phyloP scores from a whole-genome alignment of 2,888 invertebrate species.

The Hypolimnas misippus region DNA sequence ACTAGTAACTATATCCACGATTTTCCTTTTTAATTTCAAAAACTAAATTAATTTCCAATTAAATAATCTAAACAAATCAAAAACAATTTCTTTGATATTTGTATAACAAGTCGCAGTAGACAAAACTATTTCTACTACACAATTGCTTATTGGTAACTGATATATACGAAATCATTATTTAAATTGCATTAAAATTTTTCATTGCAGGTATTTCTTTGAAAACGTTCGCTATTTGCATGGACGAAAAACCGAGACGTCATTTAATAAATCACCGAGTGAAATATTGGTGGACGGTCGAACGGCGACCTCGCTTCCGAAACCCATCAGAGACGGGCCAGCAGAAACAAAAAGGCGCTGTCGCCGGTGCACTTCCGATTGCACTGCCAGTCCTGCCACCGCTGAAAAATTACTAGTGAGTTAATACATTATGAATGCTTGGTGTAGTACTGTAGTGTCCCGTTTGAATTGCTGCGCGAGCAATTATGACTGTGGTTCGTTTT shows the following conservation, averaged over 20 bases:
- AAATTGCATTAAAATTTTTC: too few species aligned
- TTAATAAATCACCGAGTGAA: conserved; percentile 71
- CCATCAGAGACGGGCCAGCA: conserved; percentile 68
- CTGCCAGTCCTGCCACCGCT: conserved; percentile 61
- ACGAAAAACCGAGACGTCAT: conserved; percentile 51
- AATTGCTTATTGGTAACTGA: too few species aligned
- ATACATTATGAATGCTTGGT: conserved; percentile 61
- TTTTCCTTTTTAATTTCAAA: conserved; percentile 25
- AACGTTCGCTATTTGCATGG: conserved; percentile 31
- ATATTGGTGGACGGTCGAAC: conserved; percentile 73
- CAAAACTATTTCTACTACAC: too few species aligned
- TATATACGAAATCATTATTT: too few species aligned
- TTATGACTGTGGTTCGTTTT: not conserved
- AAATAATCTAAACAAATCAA: too few species aligned
- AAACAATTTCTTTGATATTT: too few species aligned
- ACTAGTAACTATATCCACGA: too few species aligned
- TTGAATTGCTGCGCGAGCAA: conserved; percentile 9
- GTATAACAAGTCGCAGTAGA: too few species aligned
- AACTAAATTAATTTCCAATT: too few species aligned
- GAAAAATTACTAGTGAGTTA: conserved; percentile 78
- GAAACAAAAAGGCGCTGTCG: conserved; percentile 78
- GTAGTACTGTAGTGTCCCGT: conserved; percentile 27
- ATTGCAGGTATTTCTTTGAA: conserved; percentile 17
- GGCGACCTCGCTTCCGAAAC: conserved; percentile 79
- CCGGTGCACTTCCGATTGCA: conserved; percentile 80